Conservation (phyloP, 2,113 vertebrate species). For the Microtus montanus region DNA sequence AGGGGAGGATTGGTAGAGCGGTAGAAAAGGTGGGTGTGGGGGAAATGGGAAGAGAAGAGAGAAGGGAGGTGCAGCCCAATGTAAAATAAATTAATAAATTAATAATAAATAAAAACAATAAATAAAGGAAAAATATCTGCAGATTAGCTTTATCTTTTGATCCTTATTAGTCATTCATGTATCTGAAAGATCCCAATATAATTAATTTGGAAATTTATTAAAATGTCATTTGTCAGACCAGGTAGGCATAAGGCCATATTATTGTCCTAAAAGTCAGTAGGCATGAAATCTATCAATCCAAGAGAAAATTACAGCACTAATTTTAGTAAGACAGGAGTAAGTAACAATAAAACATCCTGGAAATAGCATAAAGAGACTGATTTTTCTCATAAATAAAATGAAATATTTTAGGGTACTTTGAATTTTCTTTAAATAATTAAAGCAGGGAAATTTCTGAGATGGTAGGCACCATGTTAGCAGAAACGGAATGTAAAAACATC, state of each 20-base stretch:
- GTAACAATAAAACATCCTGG: not conserved
- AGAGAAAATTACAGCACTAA: not conserved
- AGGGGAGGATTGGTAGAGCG: not conserved
- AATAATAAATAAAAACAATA: not conserved
- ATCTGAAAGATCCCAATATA: not conserved
- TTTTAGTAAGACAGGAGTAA: not conserved
- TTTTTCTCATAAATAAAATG: conserved; percentile 23
- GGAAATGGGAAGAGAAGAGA: not conserved
- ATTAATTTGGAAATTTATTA: not conserved
- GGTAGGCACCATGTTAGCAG: not conserved
- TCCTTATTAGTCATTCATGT: not conserved
- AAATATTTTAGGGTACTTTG: not conserved
- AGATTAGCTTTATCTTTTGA: conserved; percentile 36
- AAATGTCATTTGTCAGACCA: not conserved
- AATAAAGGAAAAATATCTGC: not conserved
- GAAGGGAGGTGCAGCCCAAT: not conserved
- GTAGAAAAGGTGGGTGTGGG: not conserved
- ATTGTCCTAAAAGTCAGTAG: not conserved
- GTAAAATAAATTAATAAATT: not conserved
- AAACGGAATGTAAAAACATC: not conserved
- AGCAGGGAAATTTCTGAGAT: not conserved
- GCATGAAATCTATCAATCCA: not conserved
- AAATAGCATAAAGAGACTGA: not conserved
- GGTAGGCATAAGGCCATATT: not conserved
- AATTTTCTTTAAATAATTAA: conserved; percentile 38